These are phyloP conservation scores for Acrocephalus arundinaceus DNA, from an alignment of 2,113 vertebrate genomes.

Conservation along the genomic window DNA sequence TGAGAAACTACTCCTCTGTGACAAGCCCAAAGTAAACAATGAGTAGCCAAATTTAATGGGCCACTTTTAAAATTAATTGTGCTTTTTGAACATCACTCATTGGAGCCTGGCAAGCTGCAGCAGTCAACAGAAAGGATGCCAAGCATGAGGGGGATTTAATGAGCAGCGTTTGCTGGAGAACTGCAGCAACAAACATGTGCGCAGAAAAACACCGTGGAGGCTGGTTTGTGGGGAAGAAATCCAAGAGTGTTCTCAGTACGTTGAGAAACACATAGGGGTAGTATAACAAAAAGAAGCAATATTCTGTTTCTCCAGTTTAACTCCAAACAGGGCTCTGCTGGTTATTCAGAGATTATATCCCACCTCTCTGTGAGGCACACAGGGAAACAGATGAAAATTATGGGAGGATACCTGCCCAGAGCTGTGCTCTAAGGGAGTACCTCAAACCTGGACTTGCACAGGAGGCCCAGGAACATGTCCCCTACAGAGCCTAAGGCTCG, in stretches of 20 bases:
- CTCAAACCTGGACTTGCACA: not conserved
- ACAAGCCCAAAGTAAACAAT: not conserved
- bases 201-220: not conserved
- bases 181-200: not conserved
- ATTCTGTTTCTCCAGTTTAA: not conserved
- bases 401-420: not conserved
- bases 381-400: not conserved
- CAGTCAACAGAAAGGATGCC: not conserved
- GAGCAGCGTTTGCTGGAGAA: not conserved
- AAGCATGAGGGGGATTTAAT: not conserved
- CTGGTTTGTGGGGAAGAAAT: not conserved
- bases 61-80: not conserved
- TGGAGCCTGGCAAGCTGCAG: not conserved
- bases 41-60: not conserved
- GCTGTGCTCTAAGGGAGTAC: not conserved
- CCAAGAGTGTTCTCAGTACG: fast-evolving
- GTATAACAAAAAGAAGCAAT: not conserved
- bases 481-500: not conserved
- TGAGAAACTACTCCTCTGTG: not conserved
- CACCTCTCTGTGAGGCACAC: fast-evolving
- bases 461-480: not conserved
- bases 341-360: not conserved
- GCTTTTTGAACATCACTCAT: not conserved
- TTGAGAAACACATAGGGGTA: not conserved
- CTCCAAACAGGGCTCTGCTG: fast-evolving